Conservation (phyloP, 2,888 invertebrate species). For the Hipparchia sbordonii region DNA sequence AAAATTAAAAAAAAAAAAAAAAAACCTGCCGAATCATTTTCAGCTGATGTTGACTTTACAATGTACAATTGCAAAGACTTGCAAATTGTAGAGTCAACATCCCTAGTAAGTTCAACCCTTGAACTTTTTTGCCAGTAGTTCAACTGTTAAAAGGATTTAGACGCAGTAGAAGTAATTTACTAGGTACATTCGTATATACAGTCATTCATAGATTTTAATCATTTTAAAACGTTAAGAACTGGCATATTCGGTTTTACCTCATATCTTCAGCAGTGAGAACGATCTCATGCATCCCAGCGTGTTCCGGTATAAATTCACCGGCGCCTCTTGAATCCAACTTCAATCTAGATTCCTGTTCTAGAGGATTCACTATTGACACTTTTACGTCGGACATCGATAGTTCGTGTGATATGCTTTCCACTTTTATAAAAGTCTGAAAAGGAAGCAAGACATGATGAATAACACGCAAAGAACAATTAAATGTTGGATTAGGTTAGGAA, state of each 20-base stretch:
- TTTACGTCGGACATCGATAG: conserved; percentile 88
- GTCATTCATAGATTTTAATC: not conserved
- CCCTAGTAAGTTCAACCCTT: too few relatives aligned
- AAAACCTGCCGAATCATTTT: too few relatives aligned
- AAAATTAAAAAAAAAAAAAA: too few relatives aligned
- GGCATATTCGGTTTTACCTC: not conserved
- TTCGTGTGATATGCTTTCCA: conserved; percentile 87
- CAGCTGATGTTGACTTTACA: too few relatives aligned
- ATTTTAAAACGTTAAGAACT: not conserved
- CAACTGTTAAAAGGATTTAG: too few relatives aligned
- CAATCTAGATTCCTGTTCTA: conserved; percentile 85
- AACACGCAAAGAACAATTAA: not conserved
- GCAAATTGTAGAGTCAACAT: too few relatives aligned
- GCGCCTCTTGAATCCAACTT: conserved; percentile 88
- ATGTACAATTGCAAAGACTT: too few relatives aligned
- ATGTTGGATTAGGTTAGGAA: not conserved
- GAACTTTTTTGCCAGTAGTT: too few relatives aligned
- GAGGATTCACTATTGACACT: conserved; percentile 90
- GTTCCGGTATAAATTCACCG: conserved; percentile 93
- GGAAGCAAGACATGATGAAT: not conserved
- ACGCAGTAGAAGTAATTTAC: too few relatives aligned
- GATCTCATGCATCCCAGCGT: conserved; percentile 96
- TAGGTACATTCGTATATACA: not conserved
- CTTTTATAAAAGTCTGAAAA: conserved; percentile 89
- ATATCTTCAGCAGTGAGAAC: conserved; percentile 84